These are phyloP conservation scores for Taxidea taxus DNA, from an alignment of 2,113 vertebrate genomes.

Conservation along the genomic window DNA sequence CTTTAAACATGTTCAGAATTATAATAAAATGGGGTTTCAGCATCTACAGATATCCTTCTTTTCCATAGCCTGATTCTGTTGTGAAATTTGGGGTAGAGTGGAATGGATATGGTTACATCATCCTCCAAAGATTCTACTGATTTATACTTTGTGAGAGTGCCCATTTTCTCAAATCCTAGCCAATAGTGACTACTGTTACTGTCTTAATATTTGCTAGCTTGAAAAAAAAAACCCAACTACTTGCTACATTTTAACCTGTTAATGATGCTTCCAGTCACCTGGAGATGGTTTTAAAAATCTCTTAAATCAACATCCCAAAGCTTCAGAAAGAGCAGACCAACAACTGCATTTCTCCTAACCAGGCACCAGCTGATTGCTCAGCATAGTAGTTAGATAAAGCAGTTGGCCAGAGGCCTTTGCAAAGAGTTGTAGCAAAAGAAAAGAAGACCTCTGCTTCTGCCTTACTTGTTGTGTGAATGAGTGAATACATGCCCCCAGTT, in stretches of 20 bases:
- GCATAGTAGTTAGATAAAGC: not conserved
- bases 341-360: not conserved
- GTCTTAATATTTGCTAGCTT: not conserved
- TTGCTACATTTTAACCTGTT: not conserved
- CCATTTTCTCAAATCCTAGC: not conserved
- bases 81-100: not conserved
- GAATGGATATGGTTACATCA: not conserved
- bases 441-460: not conserved
- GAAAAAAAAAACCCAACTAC: not conserved
- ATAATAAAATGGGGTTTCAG: not conserved
- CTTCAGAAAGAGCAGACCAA: not conserved
- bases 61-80: not conserved
- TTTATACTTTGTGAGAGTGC: not conserved
- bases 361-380: not conserved
- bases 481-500: not conserved
- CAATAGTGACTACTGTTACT: not conserved
- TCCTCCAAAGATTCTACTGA: not conserved
- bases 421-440: not conserved
- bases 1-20: not conserved
- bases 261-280: not conserved
- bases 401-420: not conserved
- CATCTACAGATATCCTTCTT: not conserved
- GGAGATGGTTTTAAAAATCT: not conserved
- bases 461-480: not conserved
- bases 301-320: not conserved